Evolutionary conservation across 2,797 vertebrate genomes (phyloP).

Genomic region (Eospalax fontanierii): DNA sequence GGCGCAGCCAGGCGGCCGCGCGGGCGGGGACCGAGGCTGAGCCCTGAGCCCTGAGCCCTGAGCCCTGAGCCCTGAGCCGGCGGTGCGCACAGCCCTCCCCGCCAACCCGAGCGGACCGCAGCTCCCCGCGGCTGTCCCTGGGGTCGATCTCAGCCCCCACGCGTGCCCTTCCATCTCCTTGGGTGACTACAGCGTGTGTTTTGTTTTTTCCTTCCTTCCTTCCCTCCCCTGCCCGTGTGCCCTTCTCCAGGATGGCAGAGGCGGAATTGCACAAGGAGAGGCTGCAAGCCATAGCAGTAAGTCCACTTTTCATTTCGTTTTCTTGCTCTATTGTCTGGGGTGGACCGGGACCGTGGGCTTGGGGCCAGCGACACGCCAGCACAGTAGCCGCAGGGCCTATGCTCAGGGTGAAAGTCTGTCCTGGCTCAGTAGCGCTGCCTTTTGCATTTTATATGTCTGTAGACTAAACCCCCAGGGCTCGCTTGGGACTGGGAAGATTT

Average conservation of each 20-base stretch:
- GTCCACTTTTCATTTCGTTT: constrained; percentile 89
- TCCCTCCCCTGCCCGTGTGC: constrained; percentile 86
- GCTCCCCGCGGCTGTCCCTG: not conserved
- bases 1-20: constrained; percentile 87
- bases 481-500: constrained; percentile 76
- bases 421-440: constrained; percentile 10
- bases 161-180: constrained; percentile 82
- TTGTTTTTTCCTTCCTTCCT: constrained; percentile 64
- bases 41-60: constrained; percentile 88
- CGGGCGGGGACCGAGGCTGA: constrained; percentile 92
- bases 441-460: constrained; percentile 31
- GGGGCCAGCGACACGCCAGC: constrained; percentile 67
- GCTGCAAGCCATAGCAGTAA: constrained; percentile 99
- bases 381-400: constrained; percentile 65
- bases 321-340: constrained; percentile 87
- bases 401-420: constrained; percentile 79
- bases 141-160: constrained; percentile 76
- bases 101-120: constrained; percentile 88
- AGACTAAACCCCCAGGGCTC: constrained; percentile 73
- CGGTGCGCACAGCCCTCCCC: constrained; percentile 84
- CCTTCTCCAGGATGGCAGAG: constrained; percentile 98
- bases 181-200: constrained; percentile 86
- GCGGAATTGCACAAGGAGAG: constrained; percentile 98
- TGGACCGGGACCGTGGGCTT: constrained; percentile 35
- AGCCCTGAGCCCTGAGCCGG: constrained; percentile 90